phyloP scores from a whole-genome alignment of 2,797 vertebrate species.

The Notolepis coatsorum region DNA sequence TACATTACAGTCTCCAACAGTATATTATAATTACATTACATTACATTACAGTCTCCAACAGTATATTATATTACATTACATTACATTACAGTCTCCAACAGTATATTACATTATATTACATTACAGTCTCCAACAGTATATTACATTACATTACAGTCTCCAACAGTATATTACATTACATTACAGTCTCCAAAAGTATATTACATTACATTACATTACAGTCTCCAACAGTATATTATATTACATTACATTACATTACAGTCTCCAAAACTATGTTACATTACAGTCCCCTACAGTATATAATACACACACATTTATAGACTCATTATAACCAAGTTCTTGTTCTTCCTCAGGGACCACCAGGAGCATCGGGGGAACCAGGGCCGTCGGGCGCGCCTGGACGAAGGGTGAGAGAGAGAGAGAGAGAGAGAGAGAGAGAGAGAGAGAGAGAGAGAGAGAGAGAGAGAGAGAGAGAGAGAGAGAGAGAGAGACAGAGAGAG shows the following conservation, averaged over 20 bases:
- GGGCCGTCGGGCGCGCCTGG: slow-evolving; percentile 88
- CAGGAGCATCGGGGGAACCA: slow-evolving; percentile 87
- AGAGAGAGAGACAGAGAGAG: background rate
- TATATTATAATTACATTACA: no score
- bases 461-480: background rate
- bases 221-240: background rate
- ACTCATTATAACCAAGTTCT: background rate
- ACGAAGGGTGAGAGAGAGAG: slow-evolving; percentile 82
- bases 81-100: background rate
- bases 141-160: background rate
- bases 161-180: background rate
- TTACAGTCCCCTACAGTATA: background rate
- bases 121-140: background rate
- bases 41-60: background rate
- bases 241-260: background rate
- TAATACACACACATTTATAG: background rate
- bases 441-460: background rate
- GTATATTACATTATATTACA: background rate
- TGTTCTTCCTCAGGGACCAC: slow-evolving; percentile 79
- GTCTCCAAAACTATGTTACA: background rate
- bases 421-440: slow-evolving; percentile 1
- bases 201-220: background rate
- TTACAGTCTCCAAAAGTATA: background rate
- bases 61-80: background rate
- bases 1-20: no score